Conservation (phyloP, 2,888 invertebrate genomes). For the Leptothorax acervorum region DNA sequence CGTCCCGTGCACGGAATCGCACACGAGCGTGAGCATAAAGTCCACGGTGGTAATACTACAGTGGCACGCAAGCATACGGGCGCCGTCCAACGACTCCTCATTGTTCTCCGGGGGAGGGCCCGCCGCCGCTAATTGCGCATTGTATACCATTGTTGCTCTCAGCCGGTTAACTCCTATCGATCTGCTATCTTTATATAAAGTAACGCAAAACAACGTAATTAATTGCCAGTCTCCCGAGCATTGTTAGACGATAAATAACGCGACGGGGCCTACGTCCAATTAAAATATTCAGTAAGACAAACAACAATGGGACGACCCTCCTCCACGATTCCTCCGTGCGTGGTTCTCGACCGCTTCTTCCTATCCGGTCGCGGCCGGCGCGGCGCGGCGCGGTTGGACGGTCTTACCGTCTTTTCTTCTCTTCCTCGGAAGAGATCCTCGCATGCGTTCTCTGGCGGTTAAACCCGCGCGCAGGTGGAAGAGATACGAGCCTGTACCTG, state of each 20-base stretch:
- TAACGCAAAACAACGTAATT: conserved; percentile 85
- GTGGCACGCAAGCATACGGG: conserved; percentile 75
- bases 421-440: conserved; percentile 40
- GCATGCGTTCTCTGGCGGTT: conserved; percentile 51
- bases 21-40: conserved; percentile 61
- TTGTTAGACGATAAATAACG: conserved; percentile 85
- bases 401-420: conserved; percentile 39
- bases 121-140: conserved; percentile 83
- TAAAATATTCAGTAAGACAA: conserved; percentile 85
- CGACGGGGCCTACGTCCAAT: conserved; percentile 81
- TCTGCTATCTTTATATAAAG: conserved; percentile 85
- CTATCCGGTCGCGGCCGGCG: conserved; percentile 38
- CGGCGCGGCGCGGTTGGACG: conserved; percentile 27
- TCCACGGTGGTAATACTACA: conserved; percentile 70
- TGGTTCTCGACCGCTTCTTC: conserved; percentile 42
- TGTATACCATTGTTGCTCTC: conserved; percentile 83
- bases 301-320: conserved; percentile 82
- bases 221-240: conserved; percentile 84
- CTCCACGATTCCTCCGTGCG: conserved; percentile 61
- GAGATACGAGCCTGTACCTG: conserved; percentile 63
- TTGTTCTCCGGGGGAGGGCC: conserved; percentile 77
- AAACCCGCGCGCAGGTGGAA: conserved; percentile 53
- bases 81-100: conserved; percentile 76
- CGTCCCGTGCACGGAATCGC: conserved; percentile 59
- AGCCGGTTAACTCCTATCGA: conserved; percentile 83